Base-by-base conservation (phyloP, 2,888 invertebrate species). In the Mythimna pallens region DNA sequence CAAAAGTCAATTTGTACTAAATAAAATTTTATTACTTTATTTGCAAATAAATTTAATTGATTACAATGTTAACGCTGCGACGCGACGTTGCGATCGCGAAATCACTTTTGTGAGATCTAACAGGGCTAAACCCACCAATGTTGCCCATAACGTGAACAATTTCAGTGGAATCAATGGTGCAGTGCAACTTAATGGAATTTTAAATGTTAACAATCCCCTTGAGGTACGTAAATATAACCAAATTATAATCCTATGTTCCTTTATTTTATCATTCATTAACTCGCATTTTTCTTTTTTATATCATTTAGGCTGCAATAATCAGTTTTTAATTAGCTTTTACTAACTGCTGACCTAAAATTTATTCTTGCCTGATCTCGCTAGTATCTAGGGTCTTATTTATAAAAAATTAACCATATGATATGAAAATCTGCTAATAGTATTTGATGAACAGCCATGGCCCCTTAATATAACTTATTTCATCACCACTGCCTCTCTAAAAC, bases 201-300 rank as follows among this genome's bases (percentile, higher is more conserved):
- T 78, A 81, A 88, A 89, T 88, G 91, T 95, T 55, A 97, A 97
- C 87, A 94, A 95, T 20, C 93, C 54, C 71, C 55, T 52, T 17
- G 73, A 80, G 80, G 80, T 81, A 81, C 55, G 80, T 81, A 81
- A 80, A 43, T 40, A 17, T 68, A 72, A 54, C 36, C 30, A 76
- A 65, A 61, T 62, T 71, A 55, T 65, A 66, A 17, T 67, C 54
- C 52, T 74, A 40, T 59, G 63, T 71, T 71, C 55, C 47, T 64
- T 47, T 61, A 58, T 64, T 69, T 66, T 52, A 67, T 61, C 47
- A 78, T 57, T 54, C 40, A 70, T 67, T 71, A 65, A 65, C 61
- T 67, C 14, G 12, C 40, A 65, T 80, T 54, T 63, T 74, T 36
- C 10, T 22, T 59, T 47, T 9, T 52, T n/a, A n/a, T 9, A 65